phyloP scores from a whole-genome alignment of 2,797 vertebrate genomes.

The Acipenser oxyrinchus region DNA sequence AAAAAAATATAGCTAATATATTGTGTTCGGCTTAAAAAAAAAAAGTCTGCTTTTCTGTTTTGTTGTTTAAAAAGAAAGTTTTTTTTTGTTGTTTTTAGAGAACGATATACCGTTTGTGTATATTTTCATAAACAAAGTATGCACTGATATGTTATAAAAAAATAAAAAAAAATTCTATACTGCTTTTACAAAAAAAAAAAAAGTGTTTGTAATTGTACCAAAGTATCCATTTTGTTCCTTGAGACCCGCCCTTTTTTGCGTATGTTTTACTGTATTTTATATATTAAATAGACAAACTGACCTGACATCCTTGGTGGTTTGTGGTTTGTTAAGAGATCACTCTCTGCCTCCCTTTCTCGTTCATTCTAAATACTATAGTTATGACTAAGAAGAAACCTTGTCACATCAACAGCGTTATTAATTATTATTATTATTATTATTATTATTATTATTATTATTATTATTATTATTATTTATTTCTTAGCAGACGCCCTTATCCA shows the following conservation, averaged over 20 bases:
- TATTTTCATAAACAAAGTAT: constrained; percentile 95
- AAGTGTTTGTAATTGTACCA: constrained; percentile 91
- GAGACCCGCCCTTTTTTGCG: constrained; percentile 63
- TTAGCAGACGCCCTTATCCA: too few species aligned
- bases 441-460: too few species aligned
- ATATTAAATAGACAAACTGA: constrained; percentile 83
- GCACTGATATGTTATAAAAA: constrained; percentile 91
- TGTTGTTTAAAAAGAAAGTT: constrained; percentile 63
- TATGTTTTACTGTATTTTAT: constrained; percentile 83
- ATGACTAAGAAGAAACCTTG: too few species aligned
- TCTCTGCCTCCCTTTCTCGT: neutral
- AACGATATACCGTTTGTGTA: constrained; percentile 92
- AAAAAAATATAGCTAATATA: constrained; percentile 87
- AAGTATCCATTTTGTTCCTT: constrained; percentile 84
- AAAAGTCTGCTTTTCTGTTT: constrained; percentile 76
- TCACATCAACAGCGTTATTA: too few species aligned
- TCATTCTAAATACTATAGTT: too few species aligned
- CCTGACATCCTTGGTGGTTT: constrained; percentile 43
- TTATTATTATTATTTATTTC: too few species aligned
- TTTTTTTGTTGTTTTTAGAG: constrained; percentile 76
- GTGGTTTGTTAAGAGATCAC: constrained; percentile 15
- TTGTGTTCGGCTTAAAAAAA: constrained; percentile 70
- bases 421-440: too few species aligned
- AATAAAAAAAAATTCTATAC: constrained; percentile 60
- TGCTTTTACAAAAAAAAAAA: constrained; percentile 76